Percentiles rank a stretch among this genome's conserved stretches.
phyloP scores from a whole-genome alignment of 2,888 invertebrate genomes.

The Eristalinus aeneus region DNA sequence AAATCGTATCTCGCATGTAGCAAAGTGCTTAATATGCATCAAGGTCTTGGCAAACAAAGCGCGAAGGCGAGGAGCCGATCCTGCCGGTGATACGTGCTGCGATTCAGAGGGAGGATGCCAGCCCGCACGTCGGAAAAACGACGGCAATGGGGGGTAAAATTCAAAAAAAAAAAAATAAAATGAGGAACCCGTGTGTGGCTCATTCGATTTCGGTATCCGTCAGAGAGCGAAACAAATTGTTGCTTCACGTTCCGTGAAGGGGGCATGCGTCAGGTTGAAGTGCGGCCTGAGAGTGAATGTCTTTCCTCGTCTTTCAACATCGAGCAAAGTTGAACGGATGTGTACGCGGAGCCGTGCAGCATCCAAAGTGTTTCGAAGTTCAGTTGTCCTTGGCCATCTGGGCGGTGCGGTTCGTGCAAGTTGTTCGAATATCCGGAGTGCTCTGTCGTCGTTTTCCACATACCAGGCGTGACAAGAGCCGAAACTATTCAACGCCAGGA shows the following conservation, averaged over 20 bases:
- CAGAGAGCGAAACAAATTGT: constrained; percentile 61
- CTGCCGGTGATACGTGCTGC: neutral
- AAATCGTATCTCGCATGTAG: constrained; percentile 21
- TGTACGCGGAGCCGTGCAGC: constrained; percentile 2
- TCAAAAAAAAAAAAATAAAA: too few relatives aligned
- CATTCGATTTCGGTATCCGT: constrained; percentile 61
- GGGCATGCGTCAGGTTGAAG: constrained; percentile 61
- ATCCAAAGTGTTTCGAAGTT: neutral
- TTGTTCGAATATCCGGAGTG: neutral
- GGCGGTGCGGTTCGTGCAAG: constrained; percentile 4
- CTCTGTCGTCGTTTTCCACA: neutral
- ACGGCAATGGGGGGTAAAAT: constrained; percentile 24
- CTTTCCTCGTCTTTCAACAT: constrained; percentile 28
- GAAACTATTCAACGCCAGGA: constrained; percentile 3
- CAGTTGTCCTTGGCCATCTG: constrained; percentile 44
- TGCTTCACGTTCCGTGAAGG: constrained; percentile 54
- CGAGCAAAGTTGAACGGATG: constrained; percentile 34
- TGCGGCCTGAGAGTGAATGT: neutral
- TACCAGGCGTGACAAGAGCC: neutral
- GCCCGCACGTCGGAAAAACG: neutral
- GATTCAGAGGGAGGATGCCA: neutral
- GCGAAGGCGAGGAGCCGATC: neutral
- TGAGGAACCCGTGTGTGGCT: constrained; percentile 39
- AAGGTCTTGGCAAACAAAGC: neutral
- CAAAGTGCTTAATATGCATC: constrained; percentile 46